phyloP scores from a whole-genome alignment of 2,888 invertebrate species.

The Leptopilina myrica region DNA sequence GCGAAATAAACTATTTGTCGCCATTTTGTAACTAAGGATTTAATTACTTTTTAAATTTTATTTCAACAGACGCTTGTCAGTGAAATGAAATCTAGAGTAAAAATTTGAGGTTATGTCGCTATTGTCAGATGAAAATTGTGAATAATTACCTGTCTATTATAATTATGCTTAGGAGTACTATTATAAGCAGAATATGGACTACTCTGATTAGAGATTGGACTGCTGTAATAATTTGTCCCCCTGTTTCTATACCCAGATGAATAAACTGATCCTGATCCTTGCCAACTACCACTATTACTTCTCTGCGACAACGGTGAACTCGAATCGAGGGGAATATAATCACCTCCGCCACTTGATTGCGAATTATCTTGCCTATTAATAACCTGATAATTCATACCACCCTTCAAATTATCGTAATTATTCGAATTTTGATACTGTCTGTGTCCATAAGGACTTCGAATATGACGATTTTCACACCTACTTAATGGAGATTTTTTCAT shows the following conservation, averaged over 20 bases:
- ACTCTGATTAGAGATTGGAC: constrained; percentile 57
- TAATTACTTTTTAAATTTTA: no score
- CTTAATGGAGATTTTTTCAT: constrained; percentile 69
- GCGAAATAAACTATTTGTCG: no score
- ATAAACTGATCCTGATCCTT: constrained; percentile 45
- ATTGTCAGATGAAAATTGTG: background rate
- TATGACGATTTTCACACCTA: constrained; percentile 56
- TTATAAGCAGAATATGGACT: constrained; percentile 53
- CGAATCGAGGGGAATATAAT: constrained; percentile 64
- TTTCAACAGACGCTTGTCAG: no score
- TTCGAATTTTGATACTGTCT: background rate
- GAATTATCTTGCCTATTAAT: constrained; percentile 34
- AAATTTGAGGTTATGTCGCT: background rate
- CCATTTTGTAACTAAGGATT: no score
- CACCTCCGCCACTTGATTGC: constrained; percentile 43
- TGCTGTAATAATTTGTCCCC: constrained; percentile 56
- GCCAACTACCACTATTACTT: constrained; percentile 55
- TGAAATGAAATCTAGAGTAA: background rate
- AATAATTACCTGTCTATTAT: constrained; percentile 19
- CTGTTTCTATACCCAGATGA: constrained; percentile 44
- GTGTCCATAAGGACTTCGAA: constrained; percentile 44
- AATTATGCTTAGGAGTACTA: constrained; percentile 48
- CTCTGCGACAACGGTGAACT: constrained; percentile 56
- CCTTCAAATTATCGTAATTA: background rate
- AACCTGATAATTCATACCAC: background rate